phyloP scores from a whole-genome alignment of 2,888 invertebrate genomes.

The Hemithea aestivaria region DNA sequence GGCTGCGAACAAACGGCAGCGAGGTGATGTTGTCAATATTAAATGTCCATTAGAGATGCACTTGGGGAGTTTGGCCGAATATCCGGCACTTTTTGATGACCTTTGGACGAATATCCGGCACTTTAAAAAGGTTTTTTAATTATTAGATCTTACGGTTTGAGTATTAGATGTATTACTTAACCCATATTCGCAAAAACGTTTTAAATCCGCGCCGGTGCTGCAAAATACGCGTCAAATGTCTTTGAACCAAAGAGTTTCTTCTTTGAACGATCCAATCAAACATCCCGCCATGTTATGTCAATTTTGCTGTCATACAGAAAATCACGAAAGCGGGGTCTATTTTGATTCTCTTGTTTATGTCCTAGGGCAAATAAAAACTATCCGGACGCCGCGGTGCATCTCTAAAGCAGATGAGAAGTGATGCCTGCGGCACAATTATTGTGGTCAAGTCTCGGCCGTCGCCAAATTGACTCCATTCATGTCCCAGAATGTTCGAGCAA shows the following conservation, averaged over 20 bases:
- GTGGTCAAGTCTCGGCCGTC: conserved; percentile 34
- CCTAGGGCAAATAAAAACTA: too few relatives aligned
- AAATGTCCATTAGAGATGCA: not conserved
- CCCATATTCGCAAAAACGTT: conserved; percentile 18
- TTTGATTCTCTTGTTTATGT: too few relatives aligned
- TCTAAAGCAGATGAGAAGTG: conserved; percentile 13
- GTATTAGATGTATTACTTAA: conserved; percentile 13
- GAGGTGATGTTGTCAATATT: conserved; percentile 16
- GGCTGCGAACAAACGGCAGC: conserved; percentile 10
- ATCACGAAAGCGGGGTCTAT: too few relatives aligned
- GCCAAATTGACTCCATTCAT: conserved; percentile 41
- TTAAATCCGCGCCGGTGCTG: conserved; percentile 17
- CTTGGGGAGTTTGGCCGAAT: too few relatives aligned
- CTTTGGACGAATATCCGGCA: too few relatives aligned
- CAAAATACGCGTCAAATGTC: too few relatives aligned
- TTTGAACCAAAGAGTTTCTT: too few relatives aligned
- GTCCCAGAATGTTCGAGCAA: conserved; percentile 4
- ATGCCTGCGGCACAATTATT: conserved; percentile 32
- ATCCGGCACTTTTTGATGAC: too few relatives aligned
- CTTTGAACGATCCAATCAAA: too few relatives aligned
- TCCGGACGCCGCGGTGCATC: not conserved
- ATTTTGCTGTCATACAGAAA: too few relatives aligned
- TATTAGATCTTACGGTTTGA: conserved; percentile 11
- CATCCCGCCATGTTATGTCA: too few relatives aligned
- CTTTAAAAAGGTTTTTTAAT: too few relatives aligned